A percentile compares a stretch with the other conserved stretches of the same genome.
Conservation (phyloP, 2,113 vertebrate genomes). For the Coptodon bakossiorum region DNA sequence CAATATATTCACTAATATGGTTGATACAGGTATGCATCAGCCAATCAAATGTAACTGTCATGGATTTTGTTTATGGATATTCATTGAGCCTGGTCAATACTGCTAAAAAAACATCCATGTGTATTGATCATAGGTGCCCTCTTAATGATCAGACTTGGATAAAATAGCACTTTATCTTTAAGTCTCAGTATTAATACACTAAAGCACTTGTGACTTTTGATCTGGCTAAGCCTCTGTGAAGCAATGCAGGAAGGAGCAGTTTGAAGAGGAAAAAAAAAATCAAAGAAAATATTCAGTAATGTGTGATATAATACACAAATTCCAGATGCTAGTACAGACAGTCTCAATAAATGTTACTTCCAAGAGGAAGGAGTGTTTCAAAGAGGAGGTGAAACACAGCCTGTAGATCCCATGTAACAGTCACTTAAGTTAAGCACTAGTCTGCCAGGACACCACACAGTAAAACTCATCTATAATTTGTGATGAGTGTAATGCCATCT, state of each 20-base stretch:
- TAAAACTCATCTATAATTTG: constrained; percentile 77
- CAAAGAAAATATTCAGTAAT: background rate
- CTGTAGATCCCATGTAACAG: constrained; percentile 57
- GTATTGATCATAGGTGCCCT: background rate
- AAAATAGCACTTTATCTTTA: background rate
- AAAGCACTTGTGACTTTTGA: background rate
- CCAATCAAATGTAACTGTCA: constrained; percentile 8
- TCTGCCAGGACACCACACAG: constrained; percentile 42
- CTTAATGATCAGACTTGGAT: background rate
- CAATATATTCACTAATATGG: constrained; percentile 10
- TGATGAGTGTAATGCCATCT: constrained; percentile 74
- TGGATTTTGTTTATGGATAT: constrained; percentile 4
- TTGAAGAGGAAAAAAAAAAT: background rate
- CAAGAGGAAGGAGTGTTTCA: background rate
- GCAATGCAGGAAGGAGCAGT: background rate
- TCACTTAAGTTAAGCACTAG: constrained; percentile 54
- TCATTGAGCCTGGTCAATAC: background rate
- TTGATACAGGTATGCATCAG: background rate
- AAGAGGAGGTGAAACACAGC: background rate
- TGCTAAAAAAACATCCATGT: background rate
- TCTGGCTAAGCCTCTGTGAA: background rate
- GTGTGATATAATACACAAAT: background rate
- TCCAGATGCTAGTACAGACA: background rate
- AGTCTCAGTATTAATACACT: background rate
- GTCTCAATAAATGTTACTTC: background rate